Conservation (phyloP, 30 jellyfish, hydroid and myxozoan genomes). For the Rhopilema esculentum region DNA sequence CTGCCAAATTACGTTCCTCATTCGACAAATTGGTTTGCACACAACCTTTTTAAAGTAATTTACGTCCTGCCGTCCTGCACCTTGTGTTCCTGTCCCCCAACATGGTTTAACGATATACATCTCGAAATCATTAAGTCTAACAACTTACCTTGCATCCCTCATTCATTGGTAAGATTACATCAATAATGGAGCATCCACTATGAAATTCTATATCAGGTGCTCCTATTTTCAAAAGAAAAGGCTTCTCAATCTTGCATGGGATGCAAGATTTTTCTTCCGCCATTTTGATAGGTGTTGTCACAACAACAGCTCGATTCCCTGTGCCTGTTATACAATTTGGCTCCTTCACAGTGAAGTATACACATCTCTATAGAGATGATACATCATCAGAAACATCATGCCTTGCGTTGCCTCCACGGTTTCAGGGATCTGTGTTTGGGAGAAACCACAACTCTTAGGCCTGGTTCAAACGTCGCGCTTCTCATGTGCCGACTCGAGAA, state of each 20-base stretch:
- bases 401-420: too few relatives aligned
- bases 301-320: background rate
- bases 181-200: constrained; percentile 74
- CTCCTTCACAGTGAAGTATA: background rate
- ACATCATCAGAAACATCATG: too few relatives aligned
- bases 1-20: too few relatives aligned
- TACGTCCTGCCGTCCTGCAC: too few relatives aligned
- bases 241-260: constrained; percentile 23
- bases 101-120: background rate
- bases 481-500: too few relatives aligned
- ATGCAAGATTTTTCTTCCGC: constrained; percentile 9
- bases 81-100: too few relatives aligned
- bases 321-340: background rate
- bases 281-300: background rate
- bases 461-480: too few relatives aligned
- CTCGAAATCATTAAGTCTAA: background rate
- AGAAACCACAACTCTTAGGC: too few relatives aligned
- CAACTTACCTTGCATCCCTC: constrained; percentile 44
- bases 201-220: constrained; percentile 38
- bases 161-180: constrained; percentile 29
- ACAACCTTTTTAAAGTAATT: too few relatives aligned
- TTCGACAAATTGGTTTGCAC: too few relatives aligned
- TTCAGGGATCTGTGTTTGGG: too few relatives aligned
- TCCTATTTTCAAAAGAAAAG: constrained; percentile 38
- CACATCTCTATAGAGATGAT: too few relatives aligned